Percentiles rank a stretch among this genome's conserved stretches.
Evolutionary conservation across 2,113 vertebrate genomes (phyloP).

Genomic region (Cinclus cinclus): DNA sequence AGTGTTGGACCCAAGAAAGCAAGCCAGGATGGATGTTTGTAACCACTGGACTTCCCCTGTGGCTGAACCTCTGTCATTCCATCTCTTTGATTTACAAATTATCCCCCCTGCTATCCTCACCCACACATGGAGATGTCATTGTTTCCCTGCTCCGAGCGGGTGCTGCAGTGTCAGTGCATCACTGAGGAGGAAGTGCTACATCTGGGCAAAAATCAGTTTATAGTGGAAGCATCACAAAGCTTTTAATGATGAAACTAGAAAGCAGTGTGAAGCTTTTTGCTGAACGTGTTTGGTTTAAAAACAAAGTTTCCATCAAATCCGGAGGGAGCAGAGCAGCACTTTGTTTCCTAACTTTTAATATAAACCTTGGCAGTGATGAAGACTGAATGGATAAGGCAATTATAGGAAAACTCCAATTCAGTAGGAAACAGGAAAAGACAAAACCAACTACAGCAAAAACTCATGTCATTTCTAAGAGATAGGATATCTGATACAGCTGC

Average conservation of each 20-base stretch:
- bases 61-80: neutral
- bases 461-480: neutral
- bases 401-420: neutral
- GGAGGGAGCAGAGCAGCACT: neutral
- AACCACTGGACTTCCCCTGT: neutral
- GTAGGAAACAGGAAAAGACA: neutral
- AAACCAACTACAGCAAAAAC: neutral
- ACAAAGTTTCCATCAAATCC: neutral
- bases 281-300: neutral
- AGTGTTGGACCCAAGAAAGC: neutral
- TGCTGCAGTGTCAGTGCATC: neutral
- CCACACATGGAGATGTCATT: neutral
- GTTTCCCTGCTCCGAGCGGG: neutral
- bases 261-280: neutral
- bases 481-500: slow-evolving; percentile 5
- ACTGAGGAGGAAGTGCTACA: neutral
- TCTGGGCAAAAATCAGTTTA: neutral
- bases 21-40: neutral
- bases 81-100: neutral
- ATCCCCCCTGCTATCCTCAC: neutral
- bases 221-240: neutral
- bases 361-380: neutral
- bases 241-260: neutral
- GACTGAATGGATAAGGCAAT: neutral
- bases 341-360: slow-evolving; percentile 1